Evolutionary conservation across 2,113 vertebrate species (phyloP), one percentile per base, ranked within the genome.

Genomic region (Tor tambroides): DNA sequence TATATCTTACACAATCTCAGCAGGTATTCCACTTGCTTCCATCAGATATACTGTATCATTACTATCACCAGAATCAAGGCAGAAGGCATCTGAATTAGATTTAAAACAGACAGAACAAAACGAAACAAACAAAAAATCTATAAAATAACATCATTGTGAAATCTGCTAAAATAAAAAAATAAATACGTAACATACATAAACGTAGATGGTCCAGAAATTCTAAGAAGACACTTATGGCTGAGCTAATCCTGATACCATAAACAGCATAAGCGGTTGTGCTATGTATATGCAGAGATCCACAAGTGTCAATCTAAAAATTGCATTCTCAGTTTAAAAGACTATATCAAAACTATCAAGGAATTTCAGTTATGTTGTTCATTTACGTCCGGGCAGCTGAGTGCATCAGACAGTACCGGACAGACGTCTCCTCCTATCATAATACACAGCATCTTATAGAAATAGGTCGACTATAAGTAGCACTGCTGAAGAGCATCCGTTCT

Each of bases 281-380:
- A 41, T 86, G 17, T 71, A 85, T 69, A 80, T 46, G 67, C 10
- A 15, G 17, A 43, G 26, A 43, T 83, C 89, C 93, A 90, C 91
- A 91, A 93, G 90, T 91, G 92, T 91, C 84, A 77, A 86, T 91
- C 91, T 89, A 88, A 91, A 93, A 93, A 94, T 94, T 93, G 92
- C 92, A 89, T 87, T 92, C 90, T 85, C 83, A 87, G 91, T 93
- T 94, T 93, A 94, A 95, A 94, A 94, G 85, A 87, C 28, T 79
- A 92, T 91, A 93, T 93, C 92, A 93, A 90, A 92, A 93, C 90
- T 93, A 94, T 92, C 85, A 86, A 94, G 93, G 94, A 95, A 95
- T 95, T 93, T 89, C 88, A 91, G 91, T 92, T 87, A 92, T 92
- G 94, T 89, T 38, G 65, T 43, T 46, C 49, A 35, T 75, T 63